Percentiles rank a stretch among this genome's conserved stretches.
Evolutionary conservation across 2,888 invertebrate species (phyloP).

Genomic region (Hydraecia micacea): DNA sequence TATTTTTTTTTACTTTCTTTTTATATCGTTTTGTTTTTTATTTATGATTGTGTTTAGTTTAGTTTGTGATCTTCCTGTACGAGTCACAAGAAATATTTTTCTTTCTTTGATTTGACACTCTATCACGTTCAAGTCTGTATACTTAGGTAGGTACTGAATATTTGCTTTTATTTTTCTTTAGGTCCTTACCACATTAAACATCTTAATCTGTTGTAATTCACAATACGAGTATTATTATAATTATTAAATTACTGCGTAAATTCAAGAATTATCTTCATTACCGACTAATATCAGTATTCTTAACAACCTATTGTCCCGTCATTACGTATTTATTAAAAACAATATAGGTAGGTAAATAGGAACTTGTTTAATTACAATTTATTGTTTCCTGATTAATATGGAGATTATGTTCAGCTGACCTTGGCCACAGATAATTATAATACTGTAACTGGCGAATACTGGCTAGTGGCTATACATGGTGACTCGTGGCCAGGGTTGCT

Average conservation of each 20-base stretch:
- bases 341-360: slow-evolving; percentile 26
- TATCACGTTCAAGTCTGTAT: background rate
- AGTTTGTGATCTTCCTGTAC: no score
- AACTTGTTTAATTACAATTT: slow-evolving; percentile 45
- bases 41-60: no score
- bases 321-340: slow-evolving; percentile 30
- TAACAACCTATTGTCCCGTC: slow-evolving; percentile 20
- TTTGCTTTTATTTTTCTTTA: background rate
- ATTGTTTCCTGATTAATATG: slow-evolving; percentile 59
- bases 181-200: no score
- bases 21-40: no score
- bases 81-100: no score
- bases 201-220: background rate
- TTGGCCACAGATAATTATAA: slow-evolving; percentile 40
- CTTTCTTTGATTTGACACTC: background rate
- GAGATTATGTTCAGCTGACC: slow-evolving; percentile 31
- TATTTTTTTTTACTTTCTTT: no score
- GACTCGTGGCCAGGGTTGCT: background rate
- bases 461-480: background rate
- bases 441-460: background rate
- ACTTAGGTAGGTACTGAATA: background rate
- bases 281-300: background rate
- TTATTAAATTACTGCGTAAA: background rate
- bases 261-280: background rate
- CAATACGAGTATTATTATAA: background rate